These are phyloP conservation scores for Drosophila gaucha DNA, from an alignment of 2,888 invertebrate genomes.

Conservation along the genomic window DNA sequence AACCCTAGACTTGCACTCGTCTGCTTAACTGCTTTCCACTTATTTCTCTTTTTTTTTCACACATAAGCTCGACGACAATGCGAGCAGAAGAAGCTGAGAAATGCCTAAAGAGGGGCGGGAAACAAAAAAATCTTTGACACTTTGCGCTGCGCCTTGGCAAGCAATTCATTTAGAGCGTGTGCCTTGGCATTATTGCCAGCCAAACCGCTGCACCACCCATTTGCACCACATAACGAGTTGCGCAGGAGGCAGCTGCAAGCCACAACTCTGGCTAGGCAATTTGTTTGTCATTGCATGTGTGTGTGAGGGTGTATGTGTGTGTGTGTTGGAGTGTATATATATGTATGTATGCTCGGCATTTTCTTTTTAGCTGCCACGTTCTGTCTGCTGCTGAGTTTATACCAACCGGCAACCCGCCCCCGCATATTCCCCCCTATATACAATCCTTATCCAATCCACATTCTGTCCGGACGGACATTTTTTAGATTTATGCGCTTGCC, in stretches of 20 bases:
- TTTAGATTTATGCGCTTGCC: conserved; percentile 74
- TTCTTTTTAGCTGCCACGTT: conserved; percentile 61
- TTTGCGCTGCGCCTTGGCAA: conserved; percentile 30
- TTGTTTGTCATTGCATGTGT: conserved; percentile 70
- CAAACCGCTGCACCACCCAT: conserved; percentile 3
- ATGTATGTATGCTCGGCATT: conserved; percentile 42
- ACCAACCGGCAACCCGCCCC: not conserved
- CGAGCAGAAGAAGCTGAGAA: not conserved
- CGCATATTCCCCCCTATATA: not conserved
- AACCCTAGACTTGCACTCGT: conserved; percentile 18
- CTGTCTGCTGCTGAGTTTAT: conserved; percentile 29
- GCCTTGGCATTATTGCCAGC: conserved; percentile 32
- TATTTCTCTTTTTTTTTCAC: conserved; percentile 12
- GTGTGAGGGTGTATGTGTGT: conserved; percentile 10
- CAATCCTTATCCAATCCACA: conserved; percentile 30
- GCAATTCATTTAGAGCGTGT: conserved; percentile 71
- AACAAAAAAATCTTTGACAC: conserved; percentile 42
- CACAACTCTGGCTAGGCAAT: conserved; percentile 74
- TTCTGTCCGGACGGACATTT: conserved; percentile 22
- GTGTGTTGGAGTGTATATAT: conserved; percentile 8
- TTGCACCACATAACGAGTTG: conserved; percentile 37
- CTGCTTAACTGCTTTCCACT: conserved; percentile 59
- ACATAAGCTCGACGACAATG: not conserved
- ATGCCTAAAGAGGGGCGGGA: not conserved
- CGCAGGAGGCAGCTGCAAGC: conserved; percentile 43